phyloP scores from a whole-genome alignment of 2,797 vertebrate genomes.

The Geotrypetes seraphini region DNA sequence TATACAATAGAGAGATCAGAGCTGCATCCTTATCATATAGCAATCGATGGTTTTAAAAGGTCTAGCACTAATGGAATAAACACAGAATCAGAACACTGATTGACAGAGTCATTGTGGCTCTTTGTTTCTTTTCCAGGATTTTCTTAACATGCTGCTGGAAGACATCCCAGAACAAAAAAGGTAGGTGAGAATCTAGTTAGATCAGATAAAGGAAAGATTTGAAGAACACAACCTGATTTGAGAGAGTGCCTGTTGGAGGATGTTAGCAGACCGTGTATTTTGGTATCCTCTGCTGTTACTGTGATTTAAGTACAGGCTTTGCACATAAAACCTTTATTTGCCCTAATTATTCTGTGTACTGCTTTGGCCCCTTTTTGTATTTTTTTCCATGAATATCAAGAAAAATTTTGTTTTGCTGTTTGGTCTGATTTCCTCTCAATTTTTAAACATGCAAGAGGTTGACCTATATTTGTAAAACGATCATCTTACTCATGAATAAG shows the following conservation, averaged over 20 bases:
- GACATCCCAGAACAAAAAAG: slow-evolving; percentile 66
- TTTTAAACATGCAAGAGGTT: no score
- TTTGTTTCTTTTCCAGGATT: slow-evolving; percentile 70
- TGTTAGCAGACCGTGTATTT: background rate
- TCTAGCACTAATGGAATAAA: slow-evolving; percentile 15
- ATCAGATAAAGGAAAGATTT: background rate
- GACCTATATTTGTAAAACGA: no score
- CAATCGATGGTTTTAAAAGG: background rate
- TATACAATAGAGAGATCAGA: background rate
- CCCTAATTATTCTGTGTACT: background rate
- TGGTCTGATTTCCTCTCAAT: no score
- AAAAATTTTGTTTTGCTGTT: no score
- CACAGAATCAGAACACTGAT: slow-evolving; percentile 30
- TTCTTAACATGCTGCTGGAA: slow-evolving; percentile 78
- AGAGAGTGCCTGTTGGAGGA: background rate
- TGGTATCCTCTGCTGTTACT: background rate
- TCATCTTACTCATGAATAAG: no score
- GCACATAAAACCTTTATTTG: background rate
- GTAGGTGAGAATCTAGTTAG: slow-evolving; percentile 48
- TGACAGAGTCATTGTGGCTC: slow-evolving; percentile 25
- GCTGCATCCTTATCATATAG: background rate
- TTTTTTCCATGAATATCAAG: no score
- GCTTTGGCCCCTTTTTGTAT: no score
- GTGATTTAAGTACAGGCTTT: background rate
- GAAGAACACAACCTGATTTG: background rate